Base-by-base conservation (phyloP, 2,888 invertebrate species). In the Dynastes grantii region DNA sequence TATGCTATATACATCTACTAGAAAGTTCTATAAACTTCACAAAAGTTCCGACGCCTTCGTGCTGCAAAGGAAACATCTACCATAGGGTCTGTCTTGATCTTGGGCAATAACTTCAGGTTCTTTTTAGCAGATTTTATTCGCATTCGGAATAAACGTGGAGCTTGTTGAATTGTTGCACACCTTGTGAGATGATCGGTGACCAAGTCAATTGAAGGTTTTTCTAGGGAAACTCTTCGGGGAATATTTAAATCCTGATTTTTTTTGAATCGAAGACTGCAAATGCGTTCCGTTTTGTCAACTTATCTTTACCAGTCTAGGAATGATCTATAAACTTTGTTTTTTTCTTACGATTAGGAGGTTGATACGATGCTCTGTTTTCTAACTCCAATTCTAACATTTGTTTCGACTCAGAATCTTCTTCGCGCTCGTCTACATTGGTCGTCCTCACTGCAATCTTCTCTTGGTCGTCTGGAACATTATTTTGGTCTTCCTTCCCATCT, bases 301-400 rank as follows among this genome's bases (percentile, higher is more conserved):
- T 63, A 64, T 63, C 45, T 40, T 76, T 76, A 61, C 32, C 64
- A 63, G 61, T 40, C 63, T 63, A 76, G n/a, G 32, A 61, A 63
- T 63, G 64, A 63, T 63, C 32, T 76, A 29, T 63, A 65, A 65
- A 40, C 45, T 65, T 65, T 40, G 65, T 22, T 8, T 45, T 65
- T 37, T 65, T 65, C 13, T 13, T 65, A 65, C 2, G 32, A 32
- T 3, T 32, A 2, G 64, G 64, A 65, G 64, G 40, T 65, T 65
- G 64, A 65, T 37, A 37, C 32, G 32, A 37, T 32, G 37, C 40
- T 65, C 13, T 16, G n/a, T 37, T 65, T 65, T 37, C 2, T 32
- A 32, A 32, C 32, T 32, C 4, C 4, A 32, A 4, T 32, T 32
- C 64, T 37, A 65, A 65, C 64, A 40, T 6, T 37, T 65, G 64